Percentiles rank a stretch among this genome's conserved stretches.
phyloP scores from a whole-genome alignment of 1,140 invertebrate genomes.

The Drosophila sp. region DNA sequence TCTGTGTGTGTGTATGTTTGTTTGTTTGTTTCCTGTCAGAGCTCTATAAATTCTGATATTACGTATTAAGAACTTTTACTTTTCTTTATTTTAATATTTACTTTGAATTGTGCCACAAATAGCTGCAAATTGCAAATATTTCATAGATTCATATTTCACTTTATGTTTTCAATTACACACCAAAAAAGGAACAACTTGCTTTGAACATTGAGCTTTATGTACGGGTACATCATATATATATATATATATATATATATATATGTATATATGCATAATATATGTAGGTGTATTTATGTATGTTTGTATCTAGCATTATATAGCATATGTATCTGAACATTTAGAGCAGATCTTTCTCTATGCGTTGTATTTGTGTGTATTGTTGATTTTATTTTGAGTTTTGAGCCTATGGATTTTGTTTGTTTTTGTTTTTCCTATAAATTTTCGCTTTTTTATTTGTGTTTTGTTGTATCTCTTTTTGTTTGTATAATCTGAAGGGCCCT shows the following conservation, averaged over 20 bases:
- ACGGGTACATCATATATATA: conserved; percentile 47
- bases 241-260: conserved; percentile 20
- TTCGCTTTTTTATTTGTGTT: conserved; percentile 23
- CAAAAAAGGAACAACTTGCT: conserved; percentile 76
- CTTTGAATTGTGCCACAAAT: conserved; percentile 3
- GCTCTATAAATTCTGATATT: conserved; percentile 17
- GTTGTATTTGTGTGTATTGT: conserved; percentile 8
- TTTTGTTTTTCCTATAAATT: conserved; percentile 22
- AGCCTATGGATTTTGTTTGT: conserved; percentile 43
- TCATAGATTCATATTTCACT: conserved; percentile 42
- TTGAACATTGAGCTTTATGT: conserved; percentile 79
- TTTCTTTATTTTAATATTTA: not conserved
- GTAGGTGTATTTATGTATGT: conserved; percentile 11
- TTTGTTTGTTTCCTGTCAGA: not conserved
- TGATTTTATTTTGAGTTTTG: conserved; percentile 26
- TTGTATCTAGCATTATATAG: conserved; percentile 6
- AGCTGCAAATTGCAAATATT: conserved; percentile 18
- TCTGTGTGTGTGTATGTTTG: not conserved
- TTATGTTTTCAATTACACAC: conserved; percentile 49
- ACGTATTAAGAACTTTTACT: conserved; percentile 41
- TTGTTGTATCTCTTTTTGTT: conserved; percentile 18
- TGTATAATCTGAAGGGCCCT: conserved; percentile 28
- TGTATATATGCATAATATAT: conserved; percentile 21
- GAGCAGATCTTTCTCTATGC: conserved; percentile 22
- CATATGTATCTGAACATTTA: conserved; percentile 59